These are phyloP conservation scores for Haemorhous mexicanus DNA, from an alignment of 2,113 vertebrate species.

Conservation along the genomic window DNA sequence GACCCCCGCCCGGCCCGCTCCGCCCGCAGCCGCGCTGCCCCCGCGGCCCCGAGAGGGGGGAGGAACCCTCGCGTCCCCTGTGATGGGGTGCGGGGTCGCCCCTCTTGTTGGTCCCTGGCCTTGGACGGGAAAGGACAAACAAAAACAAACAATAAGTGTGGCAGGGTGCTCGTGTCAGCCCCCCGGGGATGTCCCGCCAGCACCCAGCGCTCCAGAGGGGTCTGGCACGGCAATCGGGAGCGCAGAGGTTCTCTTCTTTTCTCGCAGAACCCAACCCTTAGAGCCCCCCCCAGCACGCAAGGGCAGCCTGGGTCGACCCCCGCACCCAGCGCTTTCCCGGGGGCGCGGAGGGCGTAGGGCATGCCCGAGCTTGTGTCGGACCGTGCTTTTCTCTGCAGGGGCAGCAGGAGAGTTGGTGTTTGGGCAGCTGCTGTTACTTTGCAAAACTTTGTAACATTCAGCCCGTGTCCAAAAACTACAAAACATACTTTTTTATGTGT, in stretches of 20 bases:
- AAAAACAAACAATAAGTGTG: rapidly evolving
- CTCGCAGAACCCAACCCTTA: background rate
- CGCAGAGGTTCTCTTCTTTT: rapidly evolving
- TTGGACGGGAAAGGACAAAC: background rate
- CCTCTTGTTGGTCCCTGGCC: rapidly evolving
- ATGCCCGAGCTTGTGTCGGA: rapidly evolving
- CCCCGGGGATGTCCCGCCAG: rapidly evolving
- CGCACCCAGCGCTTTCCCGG: rapidly evolving
- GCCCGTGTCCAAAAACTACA: background rate
- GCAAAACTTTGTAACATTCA: background rate
- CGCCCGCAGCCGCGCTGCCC: conserved; percentile 43
- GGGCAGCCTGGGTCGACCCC: background rate
- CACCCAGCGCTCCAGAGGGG: rapidly evolving
- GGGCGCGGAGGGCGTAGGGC: rapidly evolving
- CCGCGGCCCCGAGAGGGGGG: background rate
- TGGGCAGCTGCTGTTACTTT: background rate
- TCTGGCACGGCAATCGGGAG: rapidly evolving
- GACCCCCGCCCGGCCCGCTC: background rate
- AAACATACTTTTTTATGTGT: background rate
- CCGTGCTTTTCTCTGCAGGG: rapidly evolving
- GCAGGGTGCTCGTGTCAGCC: rapidly evolving
- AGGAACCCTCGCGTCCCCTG: background rate
- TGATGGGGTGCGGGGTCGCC: rapidly evolving
- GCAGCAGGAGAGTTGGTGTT: background rate
- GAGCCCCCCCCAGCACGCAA: background rate